Conservation (phyloP, 2,888 invertebrate genomes). For the Luffia ferchaultella region DNA sequence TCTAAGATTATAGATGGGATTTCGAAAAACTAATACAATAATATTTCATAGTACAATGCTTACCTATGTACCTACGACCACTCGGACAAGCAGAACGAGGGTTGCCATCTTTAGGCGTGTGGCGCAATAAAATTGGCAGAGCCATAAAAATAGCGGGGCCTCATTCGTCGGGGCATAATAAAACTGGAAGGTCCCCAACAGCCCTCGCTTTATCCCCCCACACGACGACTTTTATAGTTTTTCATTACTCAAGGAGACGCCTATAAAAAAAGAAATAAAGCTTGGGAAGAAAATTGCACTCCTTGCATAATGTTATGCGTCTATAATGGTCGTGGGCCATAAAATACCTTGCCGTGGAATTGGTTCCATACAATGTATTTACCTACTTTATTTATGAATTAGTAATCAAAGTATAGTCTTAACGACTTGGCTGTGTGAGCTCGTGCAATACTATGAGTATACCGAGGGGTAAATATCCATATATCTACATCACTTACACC, state of each 20-base stretch:
- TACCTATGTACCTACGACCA: constrained; percentile 16
- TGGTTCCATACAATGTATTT: constrained; percentile 36
- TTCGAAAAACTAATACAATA: too few species aligned
- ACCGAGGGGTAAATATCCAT: too few species aligned
- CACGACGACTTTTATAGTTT: constrained; percentile 57
- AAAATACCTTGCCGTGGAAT: constrained; percentile 40
- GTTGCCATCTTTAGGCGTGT: constrained; percentile 44
- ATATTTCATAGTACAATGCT: too few species aligned
- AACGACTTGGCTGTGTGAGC: too few species aligned
- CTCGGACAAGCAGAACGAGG: constrained; percentile 25
- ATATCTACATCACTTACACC: too few species aligned
- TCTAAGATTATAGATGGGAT: too few species aligned
- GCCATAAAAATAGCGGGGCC: constrained; percentile 43
- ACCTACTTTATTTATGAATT: constrained; percentile 30
- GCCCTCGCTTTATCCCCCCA: constrained; percentile 51
- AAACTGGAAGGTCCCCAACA: constrained; percentile 49
- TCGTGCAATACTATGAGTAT: too few species aligned
- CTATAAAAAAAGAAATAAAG: constrained; percentile 51
- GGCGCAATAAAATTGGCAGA: constrained; percentile 43
- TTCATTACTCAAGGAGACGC: constrained; percentile 63
- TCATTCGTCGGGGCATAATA: constrained; percentile 47
- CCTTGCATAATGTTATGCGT: constrained; percentile 41
- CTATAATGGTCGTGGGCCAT: constrained; percentile 19
- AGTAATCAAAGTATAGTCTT: too few species aligned
- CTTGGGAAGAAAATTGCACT: constrained; percentile 57